Evolutionary conservation across 1,140 invertebrate species (phyloP).

Genomic region (Procambarus clarkii): DNA sequence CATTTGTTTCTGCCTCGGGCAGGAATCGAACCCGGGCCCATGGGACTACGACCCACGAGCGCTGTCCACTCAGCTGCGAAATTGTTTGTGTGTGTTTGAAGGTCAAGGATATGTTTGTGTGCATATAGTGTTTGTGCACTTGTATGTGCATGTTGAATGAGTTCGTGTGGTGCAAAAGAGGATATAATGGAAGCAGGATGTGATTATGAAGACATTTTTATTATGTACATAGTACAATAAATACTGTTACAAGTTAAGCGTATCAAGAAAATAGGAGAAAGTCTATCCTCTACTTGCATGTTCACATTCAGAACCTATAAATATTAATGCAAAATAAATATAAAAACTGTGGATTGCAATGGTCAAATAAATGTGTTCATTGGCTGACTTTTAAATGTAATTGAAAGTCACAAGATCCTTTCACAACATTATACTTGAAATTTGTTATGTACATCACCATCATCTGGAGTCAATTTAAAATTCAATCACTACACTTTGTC

Average conservation of each 20-base stretch:
- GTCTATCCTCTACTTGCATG: slow-evolving; percentile 51
- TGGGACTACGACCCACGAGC: no score
- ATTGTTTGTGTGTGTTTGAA: no score
- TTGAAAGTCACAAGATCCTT: slow-evolving; percentile 28
- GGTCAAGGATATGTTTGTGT: no score
- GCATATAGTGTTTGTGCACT: no score
- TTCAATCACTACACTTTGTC: slow-evolving; percentile 36
- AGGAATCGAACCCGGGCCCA: no score
- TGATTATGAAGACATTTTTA: slow-evolving; percentile 57
- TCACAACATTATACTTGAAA: slow-evolving; percentile 33
- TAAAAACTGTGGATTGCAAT: slow-evolving; percentile 51
- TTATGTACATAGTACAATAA: slow-evolving; percentile 54
- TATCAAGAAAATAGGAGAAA: slow-evolving; percentile 53
- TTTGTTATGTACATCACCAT: slow-evolving; percentile 47
- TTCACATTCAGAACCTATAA: slow-evolving; percentile 57
- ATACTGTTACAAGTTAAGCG: slow-evolving; percentile 54
- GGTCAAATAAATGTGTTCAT: slow-evolving; percentile 34
- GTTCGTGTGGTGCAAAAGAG: not conserved
- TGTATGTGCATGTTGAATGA: no score
- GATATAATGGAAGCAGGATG: not conserved
- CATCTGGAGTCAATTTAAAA: slow-evolving; percentile 38
- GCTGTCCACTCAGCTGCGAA: no score
- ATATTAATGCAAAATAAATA: slow-evolving; percentile 55
- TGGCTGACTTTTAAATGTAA: slow-evolving; percentile 37
- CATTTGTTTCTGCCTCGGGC: no score